Base-by-base conservation (phyloP, 64 coral and sea anemone species). In the Exaiptasia diaphana region DNA sequence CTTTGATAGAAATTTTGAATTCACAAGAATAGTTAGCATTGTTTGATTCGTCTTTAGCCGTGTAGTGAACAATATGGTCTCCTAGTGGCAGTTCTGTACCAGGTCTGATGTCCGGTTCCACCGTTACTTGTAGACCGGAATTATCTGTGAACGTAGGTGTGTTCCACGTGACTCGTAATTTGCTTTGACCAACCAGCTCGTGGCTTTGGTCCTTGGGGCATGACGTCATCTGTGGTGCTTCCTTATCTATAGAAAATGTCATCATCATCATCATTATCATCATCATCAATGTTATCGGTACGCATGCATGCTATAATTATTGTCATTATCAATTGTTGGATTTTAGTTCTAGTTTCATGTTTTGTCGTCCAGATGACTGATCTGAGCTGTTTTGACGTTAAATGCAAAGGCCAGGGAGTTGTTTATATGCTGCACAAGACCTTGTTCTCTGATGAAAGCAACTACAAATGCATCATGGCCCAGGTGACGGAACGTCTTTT, bases 1-100 rank as follows among this genome's bases (percentile, higher is more conserved):
- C 75, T 95, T 95, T 95, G 12, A 95, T 71, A 26, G 84, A 62
- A 5, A 95, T 71, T 29, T 84, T 95, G 53, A 95, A 95, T 9
- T 74, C 85, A 55, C 91, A 95, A 6, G 53, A 63, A 27, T 76
- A 65, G 34, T 95, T 95, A 11, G 82, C 74, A 34, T 95, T 95
- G 9, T 80, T 73, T 2, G 91, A 77, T 15, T 65, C 24, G 67
- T 95, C 91, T 35, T 27, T 90, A 3, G 91, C 91, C 5, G 42
- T 33, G 14, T 95, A 95, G 33, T 55, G 32, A 1, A 95, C 91
- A 14, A 74, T 50, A 13, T 82, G 78, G 17, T 89, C 86, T 21
- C 91, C 91, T 6, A 95, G 48, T 1, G 23, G 28, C 72, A 95
- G 80, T 12, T 13, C 21, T 34, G 53, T 45, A 4, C 85, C 79